These are phyloP conservation scores for Acanthisitta chloris DNA, from an alignment of 2,113 vertebrate genomes.

Conservation along the genomic window DNA sequence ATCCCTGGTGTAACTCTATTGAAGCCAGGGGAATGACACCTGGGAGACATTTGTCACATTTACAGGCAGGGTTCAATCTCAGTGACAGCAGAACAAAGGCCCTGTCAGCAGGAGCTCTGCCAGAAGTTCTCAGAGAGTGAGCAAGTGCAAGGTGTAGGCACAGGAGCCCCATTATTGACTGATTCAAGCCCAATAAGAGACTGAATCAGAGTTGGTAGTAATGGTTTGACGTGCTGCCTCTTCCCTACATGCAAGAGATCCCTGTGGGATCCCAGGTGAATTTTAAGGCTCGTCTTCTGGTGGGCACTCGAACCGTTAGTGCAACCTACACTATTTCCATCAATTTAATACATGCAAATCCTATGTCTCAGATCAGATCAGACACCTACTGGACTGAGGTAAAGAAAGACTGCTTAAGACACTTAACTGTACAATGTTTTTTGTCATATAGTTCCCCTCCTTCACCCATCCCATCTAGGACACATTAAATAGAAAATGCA, in stretches of 20 bases:
- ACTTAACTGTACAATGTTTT: not conserved
- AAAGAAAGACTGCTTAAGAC: not conserved
- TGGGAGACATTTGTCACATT: conserved; percentile 17
- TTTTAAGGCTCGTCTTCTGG: not conserved
- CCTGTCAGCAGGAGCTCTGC: not conserved
- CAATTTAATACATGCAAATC: not conserved
- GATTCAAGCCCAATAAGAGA: not conserved
- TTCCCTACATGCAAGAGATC: not conserved
- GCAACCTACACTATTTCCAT: not conserved
- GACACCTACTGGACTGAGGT: not conserved
- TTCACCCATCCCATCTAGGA: not conserved
- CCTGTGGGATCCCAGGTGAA: not conserved
- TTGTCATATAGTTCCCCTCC: not conserved
- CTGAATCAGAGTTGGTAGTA: not conserved
- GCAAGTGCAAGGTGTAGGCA: not conserved
- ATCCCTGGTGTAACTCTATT: conserved; percentile 34
- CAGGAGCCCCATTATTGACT: not conserved
- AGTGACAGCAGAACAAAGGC: conserved; percentile 31
- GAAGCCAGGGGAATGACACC: conserved; percentile 5
- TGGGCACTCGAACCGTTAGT: not conserved
- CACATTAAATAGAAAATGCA: not conserved
- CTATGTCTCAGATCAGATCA: not conserved
- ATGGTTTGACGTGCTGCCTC: not conserved
- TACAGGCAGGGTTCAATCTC: conserved; percentile 45
- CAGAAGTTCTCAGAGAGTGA: not conserved